phyloP scores from a whole-genome alignment of 2,888 invertebrate species.

The Synanthedon andrenaeformis region DNA sequence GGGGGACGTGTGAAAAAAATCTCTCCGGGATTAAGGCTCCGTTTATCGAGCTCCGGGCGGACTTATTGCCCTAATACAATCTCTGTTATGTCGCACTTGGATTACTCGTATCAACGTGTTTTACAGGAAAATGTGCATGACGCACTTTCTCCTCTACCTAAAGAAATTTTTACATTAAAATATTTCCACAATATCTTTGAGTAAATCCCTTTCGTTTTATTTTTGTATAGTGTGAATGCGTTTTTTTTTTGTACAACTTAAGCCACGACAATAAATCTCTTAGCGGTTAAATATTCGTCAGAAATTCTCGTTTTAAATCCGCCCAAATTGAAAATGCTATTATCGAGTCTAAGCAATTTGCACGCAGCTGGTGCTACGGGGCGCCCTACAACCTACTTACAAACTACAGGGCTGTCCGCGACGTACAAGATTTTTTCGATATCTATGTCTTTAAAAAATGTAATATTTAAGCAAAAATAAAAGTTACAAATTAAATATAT shows the following conservation, averaged over 20 bases:
- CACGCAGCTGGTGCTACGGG: constrained; percentile 59
- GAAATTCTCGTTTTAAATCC: constrained; percentile 52
- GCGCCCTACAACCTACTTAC: constrained; percentile 10
- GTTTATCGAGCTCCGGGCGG: constrained; percentile 53
- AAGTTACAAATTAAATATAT: too few relatives aligned
- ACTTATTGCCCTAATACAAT: constrained; percentile 66
- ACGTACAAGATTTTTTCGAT: too few relatives aligned
- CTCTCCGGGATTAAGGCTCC: constrained; percentile 56
- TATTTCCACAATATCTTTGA: not conserved
- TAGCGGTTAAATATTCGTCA: constrained; percentile 20
- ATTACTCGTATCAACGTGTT: constrained; percentile 54
- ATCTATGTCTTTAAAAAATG: too few relatives aligned
- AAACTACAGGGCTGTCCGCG: too few relatives aligned
- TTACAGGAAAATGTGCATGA: constrained; percentile 14
- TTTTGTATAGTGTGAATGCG: too few relatives aligned
- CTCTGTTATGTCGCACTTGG: constrained; percentile 61
- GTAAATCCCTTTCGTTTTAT: too few relatives aligned
- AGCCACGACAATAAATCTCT: too few relatives aligned
- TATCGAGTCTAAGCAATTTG: constrained; percentile 65
- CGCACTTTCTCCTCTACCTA: too few relatives aligned
- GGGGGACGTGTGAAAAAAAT: constrained; percentile 66
- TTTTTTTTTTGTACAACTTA: too few relatives aligned
- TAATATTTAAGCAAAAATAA: too few relatives aligned
- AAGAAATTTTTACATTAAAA: not conserved
- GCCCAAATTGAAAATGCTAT: constrained; percentile 65